phyloP scores from a whole-genome alignment of 2,888 invertebrate genomes.

The Xiphydria camelus region DNA sequence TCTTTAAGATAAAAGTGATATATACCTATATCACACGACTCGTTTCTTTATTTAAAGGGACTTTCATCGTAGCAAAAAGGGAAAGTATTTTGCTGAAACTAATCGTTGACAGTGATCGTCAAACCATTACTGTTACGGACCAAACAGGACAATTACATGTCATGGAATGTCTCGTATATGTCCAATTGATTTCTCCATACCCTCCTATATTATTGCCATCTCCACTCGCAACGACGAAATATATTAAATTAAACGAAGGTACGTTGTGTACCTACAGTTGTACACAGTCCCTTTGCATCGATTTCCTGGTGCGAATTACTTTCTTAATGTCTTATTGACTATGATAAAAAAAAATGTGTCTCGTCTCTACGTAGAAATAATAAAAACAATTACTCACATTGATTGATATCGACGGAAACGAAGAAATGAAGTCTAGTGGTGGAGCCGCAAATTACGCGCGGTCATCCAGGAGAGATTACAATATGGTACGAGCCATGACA shows the following conservation, averaged over 20 bases:
- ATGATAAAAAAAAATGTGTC: constrained; percentile 23
- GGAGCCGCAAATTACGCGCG: constrained; percentile 18
- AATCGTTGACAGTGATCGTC: too few species aligned
- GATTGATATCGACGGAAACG: constrained; percentile 46
- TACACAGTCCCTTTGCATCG: constrained; percentile 23
- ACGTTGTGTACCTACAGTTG: constrained; percentile 24
- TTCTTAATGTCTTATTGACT: constrained; percentile 21
- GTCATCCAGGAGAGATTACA: constrained; percentile 21
- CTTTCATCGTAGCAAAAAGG: too few species aligned
- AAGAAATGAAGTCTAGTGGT: constrained; percentile 23
- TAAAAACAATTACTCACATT: constrained; percentile 46
- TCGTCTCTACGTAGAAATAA: constrained; percentile 17
- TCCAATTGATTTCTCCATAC: too few species aligned
- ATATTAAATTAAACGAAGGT: constrained; percentile 29
- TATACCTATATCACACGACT: too few species aligned
- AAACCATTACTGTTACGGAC: too few species aligned
- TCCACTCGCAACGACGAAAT: constrained; percentile 18
- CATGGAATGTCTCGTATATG: too few species aligned
- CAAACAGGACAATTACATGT: too few species aligned
- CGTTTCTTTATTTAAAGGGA: too few species aligned
- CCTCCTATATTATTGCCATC: too few species aligned
- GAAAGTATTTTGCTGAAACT: too few species aligned
- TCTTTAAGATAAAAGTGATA: too few species aligned
- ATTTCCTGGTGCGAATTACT: constrained; percentile 18
- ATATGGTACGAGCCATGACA: constrained; percentile 22